A percentile compares a stretch with the other conserved stretches of the same genome.
Evolutionary conservation across 2,797 vertebrate species (phyloP).

Genomic region (Potorous gilbertii): DNA sequence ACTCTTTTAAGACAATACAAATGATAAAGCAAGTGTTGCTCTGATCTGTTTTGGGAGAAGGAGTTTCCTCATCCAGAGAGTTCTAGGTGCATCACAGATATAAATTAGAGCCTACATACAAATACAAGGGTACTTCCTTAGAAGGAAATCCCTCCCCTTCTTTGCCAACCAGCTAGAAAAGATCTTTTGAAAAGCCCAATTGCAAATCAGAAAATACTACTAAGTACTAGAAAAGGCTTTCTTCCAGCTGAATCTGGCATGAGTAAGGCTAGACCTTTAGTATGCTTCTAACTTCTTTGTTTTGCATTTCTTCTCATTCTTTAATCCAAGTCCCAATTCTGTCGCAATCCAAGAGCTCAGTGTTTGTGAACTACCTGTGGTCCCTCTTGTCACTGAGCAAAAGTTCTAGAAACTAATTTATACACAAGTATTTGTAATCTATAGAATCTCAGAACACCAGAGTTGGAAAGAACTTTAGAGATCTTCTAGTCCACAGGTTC

Average conservation of each 20-base stretch:
- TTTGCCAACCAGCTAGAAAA: neutral
- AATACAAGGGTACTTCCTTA: neutral
- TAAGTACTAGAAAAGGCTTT: neutral
- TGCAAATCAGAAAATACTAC: neutral
- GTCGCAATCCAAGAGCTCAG: neutral
- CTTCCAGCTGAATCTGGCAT: neutral
- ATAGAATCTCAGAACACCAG: neutral
- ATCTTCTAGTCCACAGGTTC: neutral
- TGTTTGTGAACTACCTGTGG: neutral
- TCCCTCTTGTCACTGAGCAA: constrained; percentile 2
- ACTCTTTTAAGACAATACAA: too few relatives aligned
- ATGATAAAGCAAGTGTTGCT: too few relatives aligned
- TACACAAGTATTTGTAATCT: constrained; percentile 3
- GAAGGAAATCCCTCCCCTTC: neutral
- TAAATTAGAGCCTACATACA: too few relatives aligned
- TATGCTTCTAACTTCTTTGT: neutral
- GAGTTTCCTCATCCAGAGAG: too few relatives aligned
- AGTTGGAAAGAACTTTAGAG: neutral
- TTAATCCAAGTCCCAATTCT: neutral
- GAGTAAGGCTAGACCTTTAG: neutral
- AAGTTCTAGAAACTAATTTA: constrained; percentile 33
- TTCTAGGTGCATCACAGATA: too few relatives aligned
- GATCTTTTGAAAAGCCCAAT: neutral
- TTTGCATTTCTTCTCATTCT: neutral
- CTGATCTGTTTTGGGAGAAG: too few relatives aligned